A percentile compares a stretch with the other conserved stretches of the same genome.
Conservation (phyloP, 2,797 vertebrate species). For the Coranthus polyacanthus region DNA sequence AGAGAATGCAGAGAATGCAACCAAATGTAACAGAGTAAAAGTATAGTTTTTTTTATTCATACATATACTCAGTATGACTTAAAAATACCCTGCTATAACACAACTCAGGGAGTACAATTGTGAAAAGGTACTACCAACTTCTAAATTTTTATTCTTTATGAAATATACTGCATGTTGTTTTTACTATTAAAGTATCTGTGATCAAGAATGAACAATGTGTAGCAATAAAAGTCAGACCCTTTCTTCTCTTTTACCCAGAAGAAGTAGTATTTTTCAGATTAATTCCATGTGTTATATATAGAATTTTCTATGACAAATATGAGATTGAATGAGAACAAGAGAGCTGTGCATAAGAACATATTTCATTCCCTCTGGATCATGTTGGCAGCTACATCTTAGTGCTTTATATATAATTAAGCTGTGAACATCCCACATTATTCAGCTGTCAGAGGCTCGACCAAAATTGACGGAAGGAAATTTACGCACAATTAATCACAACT, state of each 20-base stretch:
- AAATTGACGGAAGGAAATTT: conserved; percentile 64
- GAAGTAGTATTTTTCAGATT: neutral
- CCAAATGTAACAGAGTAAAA: no score
- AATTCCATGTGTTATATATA: conserved; percentile 22
- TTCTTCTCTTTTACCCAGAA: neutral
- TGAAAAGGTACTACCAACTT: no score
- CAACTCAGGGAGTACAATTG: no score
- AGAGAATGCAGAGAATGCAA: no score
- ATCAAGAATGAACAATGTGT: neutral
- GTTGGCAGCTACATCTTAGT: conserved; percentile 42
- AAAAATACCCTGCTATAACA: no score
- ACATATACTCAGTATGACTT: no score
- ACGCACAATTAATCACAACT: conserved; percentile 69
- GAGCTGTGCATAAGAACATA: conserved; percentile 45
- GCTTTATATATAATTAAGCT: conserved; percentile 70
- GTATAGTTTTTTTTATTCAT: no score
- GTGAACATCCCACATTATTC: conserved; percentile 63
- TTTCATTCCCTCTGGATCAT: conserved; percentile 35
- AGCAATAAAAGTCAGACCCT: neutral
- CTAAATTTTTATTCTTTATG: neutral
- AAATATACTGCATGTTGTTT: neutral
- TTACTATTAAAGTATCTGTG: neutral
- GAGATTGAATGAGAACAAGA: conserved; percentile 31
- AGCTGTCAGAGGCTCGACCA: conserved; percentile 53
- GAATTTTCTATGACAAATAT: conserved; percentile 31